These are phyloP conservation scores for Chesias legatella DNA, from an alignment of 2,888 invertebrate species.

Conservation along the genomic window DNA sequence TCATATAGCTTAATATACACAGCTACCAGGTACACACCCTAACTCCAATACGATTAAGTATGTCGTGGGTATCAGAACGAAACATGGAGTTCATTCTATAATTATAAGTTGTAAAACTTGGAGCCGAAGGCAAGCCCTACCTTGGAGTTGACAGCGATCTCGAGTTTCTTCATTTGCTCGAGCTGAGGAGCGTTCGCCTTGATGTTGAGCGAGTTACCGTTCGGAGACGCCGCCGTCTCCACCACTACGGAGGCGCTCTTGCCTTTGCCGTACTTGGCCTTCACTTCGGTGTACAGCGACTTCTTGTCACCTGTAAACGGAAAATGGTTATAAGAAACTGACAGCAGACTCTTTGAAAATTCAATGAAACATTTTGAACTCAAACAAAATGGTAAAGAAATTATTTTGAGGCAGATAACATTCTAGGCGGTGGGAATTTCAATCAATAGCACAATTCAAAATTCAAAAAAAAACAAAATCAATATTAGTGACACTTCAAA, in stretches of 20 bases:
- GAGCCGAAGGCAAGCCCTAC: conserved; percentile 31
- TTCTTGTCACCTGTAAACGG: conserved; percentile 47
- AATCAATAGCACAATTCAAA: too few species aligned
- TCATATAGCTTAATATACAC: too few species aligned
- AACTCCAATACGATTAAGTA: too few species aligned
- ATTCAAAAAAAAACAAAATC: too few species aligned
- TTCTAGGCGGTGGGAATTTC: too few species aligned
- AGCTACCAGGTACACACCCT: too few species aligned
- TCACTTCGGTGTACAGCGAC: conserved; percentile 50
- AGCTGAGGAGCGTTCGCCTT: conserved; percentile 56
- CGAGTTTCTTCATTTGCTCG: conserved; percentile 73
- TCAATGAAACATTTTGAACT: too few species aligned
- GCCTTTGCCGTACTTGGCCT: conserved; percentile 65
- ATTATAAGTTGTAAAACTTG: background rate
- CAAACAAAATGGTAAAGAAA: too few species aligned
- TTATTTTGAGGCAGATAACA: too few species aligned
- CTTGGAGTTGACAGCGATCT: conserved; percentile 70
- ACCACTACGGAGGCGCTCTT: conserved; percentile 64
- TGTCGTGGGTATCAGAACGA: background rate
- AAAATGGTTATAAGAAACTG: background rate
- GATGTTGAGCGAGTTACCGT: conserved; percentile 46
- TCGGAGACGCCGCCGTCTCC: conserved; percentile 44
- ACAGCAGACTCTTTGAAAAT: too few species aligned
- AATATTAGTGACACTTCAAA: too few species aligned
- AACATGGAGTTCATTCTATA: background rate